phyloP scores from a whole-genome alignment of 1,140 invertebrate species.

The Drosophila athabasca region DNA sequence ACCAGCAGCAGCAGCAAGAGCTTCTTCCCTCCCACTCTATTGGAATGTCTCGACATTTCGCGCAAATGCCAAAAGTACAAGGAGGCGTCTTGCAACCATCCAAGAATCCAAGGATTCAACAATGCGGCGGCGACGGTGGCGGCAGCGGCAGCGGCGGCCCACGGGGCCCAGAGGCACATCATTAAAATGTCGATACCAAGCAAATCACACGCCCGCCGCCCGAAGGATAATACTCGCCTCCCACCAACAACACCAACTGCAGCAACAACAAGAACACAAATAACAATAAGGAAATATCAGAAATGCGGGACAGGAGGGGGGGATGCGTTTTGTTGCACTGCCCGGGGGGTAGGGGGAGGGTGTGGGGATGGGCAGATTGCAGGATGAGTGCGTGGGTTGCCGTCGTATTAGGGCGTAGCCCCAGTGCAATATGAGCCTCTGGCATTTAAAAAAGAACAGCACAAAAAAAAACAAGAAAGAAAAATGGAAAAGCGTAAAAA shows the following conservation, averaged over 20 bases:
- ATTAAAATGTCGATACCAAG: constrained; percentile 83
- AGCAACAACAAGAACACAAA: constrained; percentile 12
- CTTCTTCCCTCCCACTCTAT: constrained; percentile 26
- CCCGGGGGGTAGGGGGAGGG: not conserved
- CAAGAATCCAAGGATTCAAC: constrained; percentile 16
- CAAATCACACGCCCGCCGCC: constrained; percentile 79
- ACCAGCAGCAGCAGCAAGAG: not conserved
- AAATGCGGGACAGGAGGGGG: not conserved
- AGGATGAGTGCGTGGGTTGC: constrained; percentile 1
- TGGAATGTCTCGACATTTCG: constrained; percentile 58
- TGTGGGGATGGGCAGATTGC: not conserved
- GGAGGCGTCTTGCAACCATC: constrained; percentile 46
- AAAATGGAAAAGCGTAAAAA: not conserved
- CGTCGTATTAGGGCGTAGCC: constrained; percentile 58
- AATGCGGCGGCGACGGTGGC: constrained; percentile 18
- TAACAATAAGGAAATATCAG: constrained; percentile 43
- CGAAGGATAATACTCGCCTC: constrained; percentile 53
- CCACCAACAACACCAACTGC: constrained; percentile 17
- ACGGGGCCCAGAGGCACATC: constrained; percentile 73
- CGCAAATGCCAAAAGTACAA: constrained; percentile 74
- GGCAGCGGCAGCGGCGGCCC: constrained; percentile 13
- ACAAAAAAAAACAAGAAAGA: constrained; percentile 7
- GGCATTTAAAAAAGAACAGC: constrained; percentile 53
- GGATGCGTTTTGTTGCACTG: constrained; percentile 45
- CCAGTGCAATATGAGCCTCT: constrained; percentile 69